A percentile compares a stretch with the other conserved stretches of the same genome.
phyloP scores from a whole-genome alignment of 1,140 invertebrate species.

The Argopecten irradians region DNA sequence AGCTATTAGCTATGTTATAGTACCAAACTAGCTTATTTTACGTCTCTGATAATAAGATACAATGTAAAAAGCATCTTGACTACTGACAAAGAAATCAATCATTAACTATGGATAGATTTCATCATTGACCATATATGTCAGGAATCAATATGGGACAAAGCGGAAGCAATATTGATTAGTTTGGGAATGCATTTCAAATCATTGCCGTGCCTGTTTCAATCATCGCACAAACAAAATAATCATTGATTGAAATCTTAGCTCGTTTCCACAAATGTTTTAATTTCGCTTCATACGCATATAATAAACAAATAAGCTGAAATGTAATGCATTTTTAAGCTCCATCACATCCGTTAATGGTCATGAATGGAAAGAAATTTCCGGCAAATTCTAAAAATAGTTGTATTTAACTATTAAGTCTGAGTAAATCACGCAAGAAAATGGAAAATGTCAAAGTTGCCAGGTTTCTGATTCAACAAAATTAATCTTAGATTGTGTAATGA shows the following conservation, averaged over 20 bases:
- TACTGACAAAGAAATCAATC: not conserved
- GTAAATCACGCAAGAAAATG: not conserved
- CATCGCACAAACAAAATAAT: not conserved
- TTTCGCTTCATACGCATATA: not conserved
- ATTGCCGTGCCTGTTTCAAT: not conserved
- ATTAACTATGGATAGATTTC: not conserved
- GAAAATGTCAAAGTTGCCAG: not conserved
- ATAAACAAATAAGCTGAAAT: not conserved
- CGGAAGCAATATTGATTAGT: not conserved
- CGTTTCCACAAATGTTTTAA: not conserved
- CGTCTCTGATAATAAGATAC: not conserved
- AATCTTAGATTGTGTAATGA: too few relatives aligned
- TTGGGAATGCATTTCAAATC: not conserved
- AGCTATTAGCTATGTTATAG: not conserved
- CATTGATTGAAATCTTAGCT: not conserved
- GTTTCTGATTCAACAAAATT: too few relatives aligned
- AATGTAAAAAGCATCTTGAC: not conserved
- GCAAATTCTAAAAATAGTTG: not conserved
- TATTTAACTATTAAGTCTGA: not conserved
- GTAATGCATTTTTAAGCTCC: not conserved
- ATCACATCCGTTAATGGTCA: not conserved
- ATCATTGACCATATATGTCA: not conserved
- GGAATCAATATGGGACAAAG: not conserved
- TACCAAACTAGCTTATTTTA: not conserved
- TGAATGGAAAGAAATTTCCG: not conserved